A percentile compares a stretch with the other conserved stretches of the same genome.
Conservation (phyloP, 1,140 invertebrate genomes). For the Leptinotarsa lineolata region DNA sequence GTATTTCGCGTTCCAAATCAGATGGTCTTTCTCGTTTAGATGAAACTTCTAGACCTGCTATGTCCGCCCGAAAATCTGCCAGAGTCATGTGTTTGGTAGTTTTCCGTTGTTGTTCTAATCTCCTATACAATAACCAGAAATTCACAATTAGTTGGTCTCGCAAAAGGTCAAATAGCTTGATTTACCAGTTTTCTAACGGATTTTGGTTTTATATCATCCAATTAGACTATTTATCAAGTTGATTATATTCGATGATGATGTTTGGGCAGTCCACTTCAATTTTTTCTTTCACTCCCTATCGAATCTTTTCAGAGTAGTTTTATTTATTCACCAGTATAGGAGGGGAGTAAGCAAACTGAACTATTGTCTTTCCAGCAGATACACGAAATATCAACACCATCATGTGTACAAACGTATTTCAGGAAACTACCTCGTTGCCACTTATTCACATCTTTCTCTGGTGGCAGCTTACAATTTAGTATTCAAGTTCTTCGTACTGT, state of each 20-base stretch:
- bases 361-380: conserved; percentile 32
- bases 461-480: conserved; percentile 37
- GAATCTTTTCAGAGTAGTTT: conserved; percentile 24
- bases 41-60: conserved; percentile 22
- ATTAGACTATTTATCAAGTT: conserved; percentile 52
- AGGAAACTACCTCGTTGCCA: conserved; percentile 19
- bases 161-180: conserved; percentile 57
- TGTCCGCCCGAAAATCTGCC: conserved; percentile 29
- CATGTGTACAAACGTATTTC: conserved; percentile 60
- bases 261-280: conserved; percentile 30
- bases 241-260: conserved; percentile 36
- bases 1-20: no score
- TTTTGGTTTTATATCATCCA: conserved; percentile 50
- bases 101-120: conserved; percentile 16
- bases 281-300: conserved; percentile 27
- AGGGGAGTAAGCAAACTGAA: conserved; percentile 20
- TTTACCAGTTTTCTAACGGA: conserved; percentile 50
- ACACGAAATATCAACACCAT: conserved; percentile 29
- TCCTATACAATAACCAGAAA: conserved; percentile 37
- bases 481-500: conserved; percentile 41
- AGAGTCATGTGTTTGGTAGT: conserved; percentile 24
- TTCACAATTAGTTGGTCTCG: conserved; percentile 53
- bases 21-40: conserved; percentile 24
- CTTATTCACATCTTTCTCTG: conserved; percentile 34
- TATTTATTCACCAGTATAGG: conserved; percentile 25